A percentile compares a stretch with the other conserved stretches of the same genome.
Evolutionary conservation across 2,797 vertebrate genomes (phyloP).

Genomic region (Scomberomorus guttatus): DNA sequence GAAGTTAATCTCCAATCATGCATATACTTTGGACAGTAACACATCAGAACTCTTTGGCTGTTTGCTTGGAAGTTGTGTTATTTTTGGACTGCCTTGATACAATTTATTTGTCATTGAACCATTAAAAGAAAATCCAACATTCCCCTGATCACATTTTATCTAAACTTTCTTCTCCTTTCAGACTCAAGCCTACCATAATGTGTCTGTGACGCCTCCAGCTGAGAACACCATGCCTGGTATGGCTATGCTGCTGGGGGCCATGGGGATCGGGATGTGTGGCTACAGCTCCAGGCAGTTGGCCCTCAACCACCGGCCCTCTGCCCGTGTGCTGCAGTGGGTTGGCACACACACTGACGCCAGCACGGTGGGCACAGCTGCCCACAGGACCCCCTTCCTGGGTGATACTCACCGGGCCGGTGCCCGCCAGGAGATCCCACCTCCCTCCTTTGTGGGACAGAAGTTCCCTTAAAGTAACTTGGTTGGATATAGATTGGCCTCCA

Average conservation of each 20-base stretch:
- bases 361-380: constrained; percentile 32
- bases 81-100: constrained; percentile 1
- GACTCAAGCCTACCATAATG: constrained; percentile 79
- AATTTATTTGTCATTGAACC: constrained; percentile 2
- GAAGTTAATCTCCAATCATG: constrained; percentile 10
- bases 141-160: constrained; percentile 1
- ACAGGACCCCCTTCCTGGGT: constrained; percentile 60
- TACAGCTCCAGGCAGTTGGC: constrained; percentile 85
- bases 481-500: constrained; percentile 14
- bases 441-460: constrained; percentile 72
- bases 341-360: constrained; percentile 70
- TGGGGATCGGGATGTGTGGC: constrained; percentile 84
- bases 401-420: constrained; percentile 34
- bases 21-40: neutral
- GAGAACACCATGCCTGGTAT: constrained; percentile 71
- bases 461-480: constrained; percentile 48
- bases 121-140: neutral
- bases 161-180: constrained; percentile 44
- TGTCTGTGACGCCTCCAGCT: constrained; percentile 53
- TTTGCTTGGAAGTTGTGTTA: neutral
- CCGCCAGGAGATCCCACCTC: constrained; percentile 69
- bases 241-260: constrained; percentile 80
- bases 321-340: constrained; percentile 78
- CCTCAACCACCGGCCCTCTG: constrained; percentile 81
- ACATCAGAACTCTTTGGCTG: neutral